Percentiles rank a stretch among this genome's conserved stretches.
Conservation (phyloP, 2,797 vertebrate genomes). For the Amblyopsis hoosieri region DNA sequence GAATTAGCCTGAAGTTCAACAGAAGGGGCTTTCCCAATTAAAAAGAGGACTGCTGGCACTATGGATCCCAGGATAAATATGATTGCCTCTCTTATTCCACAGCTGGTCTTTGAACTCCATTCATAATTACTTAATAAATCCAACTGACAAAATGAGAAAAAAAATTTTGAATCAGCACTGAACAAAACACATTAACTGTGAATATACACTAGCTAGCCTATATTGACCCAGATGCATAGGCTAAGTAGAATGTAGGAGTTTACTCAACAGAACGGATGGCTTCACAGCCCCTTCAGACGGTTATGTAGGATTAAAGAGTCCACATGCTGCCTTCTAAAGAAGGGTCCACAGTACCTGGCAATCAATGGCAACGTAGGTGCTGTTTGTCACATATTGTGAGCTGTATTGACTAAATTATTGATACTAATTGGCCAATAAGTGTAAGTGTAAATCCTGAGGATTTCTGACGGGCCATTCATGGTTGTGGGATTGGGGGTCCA, state of each 20-base stretch:
- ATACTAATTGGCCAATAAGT: no score
- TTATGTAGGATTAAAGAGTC: constrained; percentile 70
- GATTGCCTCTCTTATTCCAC: background rate
- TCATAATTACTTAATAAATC: constrained; percentile 12
- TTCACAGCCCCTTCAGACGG: constrained; percentile 65
- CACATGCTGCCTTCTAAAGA: constrained; percentile 34
- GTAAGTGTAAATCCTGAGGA: no score
- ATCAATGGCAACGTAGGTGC: no score
- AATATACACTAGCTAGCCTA: constrained; percentile 19
- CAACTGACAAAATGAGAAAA: background rate
- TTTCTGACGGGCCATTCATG: no score
- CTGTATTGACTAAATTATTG: no score
- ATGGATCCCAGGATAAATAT: no score
- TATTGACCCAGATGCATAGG: constrained; percentile 60
- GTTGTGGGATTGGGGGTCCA: no score
- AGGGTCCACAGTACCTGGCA: background rate
- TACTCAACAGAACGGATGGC: constrained; percentile 71
- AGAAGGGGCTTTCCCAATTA: constrained; percentile 13
- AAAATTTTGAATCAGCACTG: background rate
- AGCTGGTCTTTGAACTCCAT: constrained; percentile 50
- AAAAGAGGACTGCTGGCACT: constrained; percentile 18
- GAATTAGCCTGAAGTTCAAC: constrained; percentile 9
- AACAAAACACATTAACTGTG: background rate
- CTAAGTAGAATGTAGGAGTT: constrained; percentile 56
- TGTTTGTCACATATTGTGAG: no score